Evolutionary conservation across 2,888 invertebrate genomes (phyloP).

Genomic region (Cataglyphis albicans): DNA sequence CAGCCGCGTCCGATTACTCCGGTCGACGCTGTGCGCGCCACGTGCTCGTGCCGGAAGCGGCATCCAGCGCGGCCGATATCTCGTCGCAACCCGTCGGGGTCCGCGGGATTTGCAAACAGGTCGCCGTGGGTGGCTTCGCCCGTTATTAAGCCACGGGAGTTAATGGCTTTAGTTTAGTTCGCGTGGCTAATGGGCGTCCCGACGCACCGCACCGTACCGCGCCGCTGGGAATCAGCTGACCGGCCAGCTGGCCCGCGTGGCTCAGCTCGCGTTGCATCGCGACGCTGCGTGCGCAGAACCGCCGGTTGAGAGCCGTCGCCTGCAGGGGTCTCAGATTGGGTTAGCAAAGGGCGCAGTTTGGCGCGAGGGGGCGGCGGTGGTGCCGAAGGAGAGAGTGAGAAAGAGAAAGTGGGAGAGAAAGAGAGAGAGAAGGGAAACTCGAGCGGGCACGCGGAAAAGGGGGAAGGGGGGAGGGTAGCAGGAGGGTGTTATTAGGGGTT

Average conservation of each 20-base stretch:
- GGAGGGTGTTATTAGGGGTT: slow-evolving; percentile 84
- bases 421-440: slow-evolving; percentile 42
- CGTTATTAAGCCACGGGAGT: slow-evolving; percentile 80
- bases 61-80: slow-evolving; percentile 44
- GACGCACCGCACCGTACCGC: slow-evolving; percentile 71
- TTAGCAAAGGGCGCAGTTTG: slow-evolving; percentile 79
- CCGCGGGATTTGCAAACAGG: slow-evolving; percentile 67
- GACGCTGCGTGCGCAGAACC: slow-evolving; percentile 37
- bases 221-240: slow-evolving; percentile 82
- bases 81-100: slow-evolving; percentile 52
- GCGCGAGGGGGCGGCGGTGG: slow-evolving; percentile 58
- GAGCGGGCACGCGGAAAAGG: slow-evolving; percentile 42
- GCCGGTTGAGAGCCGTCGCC: slow-evolving; percentile 74
- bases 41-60: slow-evolving; percentile 48
- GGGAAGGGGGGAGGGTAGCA: slow-evolving; percentile 72
- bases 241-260: slow-evolving; percentile 79
- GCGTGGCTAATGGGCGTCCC: slow-evolving; percentile 75
- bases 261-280: slow-evolving; percentile 24
- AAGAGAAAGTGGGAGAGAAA: slow-evolving; percentile 19
- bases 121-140: slow-evolving; percentile 60
- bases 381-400: slow-evolving; percentile 52
- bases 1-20: slow-evolving; percentile 24
- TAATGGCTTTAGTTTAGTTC: slow-evolving; percentile 83
- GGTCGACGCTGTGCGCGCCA: slow-evolving; percentile 25
- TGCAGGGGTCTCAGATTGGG: slow-evolving; percentile 79